Evolutionary conservation across 1,140 invertebrate species (phyloP).

Genomic region (Orius insidiosus): DNA sequence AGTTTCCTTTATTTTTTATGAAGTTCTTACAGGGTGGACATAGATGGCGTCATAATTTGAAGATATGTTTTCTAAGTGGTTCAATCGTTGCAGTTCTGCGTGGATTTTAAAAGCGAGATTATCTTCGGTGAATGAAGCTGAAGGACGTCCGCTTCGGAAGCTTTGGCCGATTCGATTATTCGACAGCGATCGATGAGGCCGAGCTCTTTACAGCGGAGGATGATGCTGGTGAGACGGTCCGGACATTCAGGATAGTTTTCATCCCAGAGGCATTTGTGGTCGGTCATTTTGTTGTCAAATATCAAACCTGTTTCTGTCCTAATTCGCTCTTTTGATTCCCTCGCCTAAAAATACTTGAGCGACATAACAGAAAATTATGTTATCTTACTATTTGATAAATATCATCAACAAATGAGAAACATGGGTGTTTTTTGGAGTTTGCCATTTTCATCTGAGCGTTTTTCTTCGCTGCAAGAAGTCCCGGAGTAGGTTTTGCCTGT

Average conservation of each 20-base stretch:
- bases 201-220: constrained; percentile 58
- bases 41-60: constrained; percentile 72
- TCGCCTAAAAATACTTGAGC: constrained; percentile 30
- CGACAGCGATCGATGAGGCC: constrained; percentile 52
- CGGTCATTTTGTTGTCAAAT: constrained; percentile 56
- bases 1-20: not conserved
- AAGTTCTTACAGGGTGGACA: constrained; percentile 60
- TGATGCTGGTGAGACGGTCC: constrained; percentile 44
- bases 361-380: not conserved
- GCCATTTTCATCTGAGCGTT: constrained; percentile 34
- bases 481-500: constrained; percentile 26
- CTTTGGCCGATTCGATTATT: constrained; percentile 35
- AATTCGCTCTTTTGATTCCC: constrained; percentile 37
- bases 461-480: constrained; percentile 35
- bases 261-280: constrained; percentile 73
- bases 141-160: constrained; percentile 52
- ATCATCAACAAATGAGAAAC: constrained; percentile 28
- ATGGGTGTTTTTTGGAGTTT: constrained; percentile 23
- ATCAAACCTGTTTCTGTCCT: constrained; percentile 53
- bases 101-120: constrained; percentile 44
- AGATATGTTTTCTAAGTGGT: constrained; percentile 49
- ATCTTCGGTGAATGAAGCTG: constrained; percentile 43
- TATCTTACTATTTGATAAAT: constrained; percentile 37
- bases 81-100: constrained; percentile 35
- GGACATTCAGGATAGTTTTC: constrained; percentile 64